Percentiles rank a stretch among this genome's conserved stretches.
These are phyloP conservation scores for Rhinichthys klamathensis DNA, from an alignment of 2,113 vertebrate species.

Conservation along the genomic window DNA sequence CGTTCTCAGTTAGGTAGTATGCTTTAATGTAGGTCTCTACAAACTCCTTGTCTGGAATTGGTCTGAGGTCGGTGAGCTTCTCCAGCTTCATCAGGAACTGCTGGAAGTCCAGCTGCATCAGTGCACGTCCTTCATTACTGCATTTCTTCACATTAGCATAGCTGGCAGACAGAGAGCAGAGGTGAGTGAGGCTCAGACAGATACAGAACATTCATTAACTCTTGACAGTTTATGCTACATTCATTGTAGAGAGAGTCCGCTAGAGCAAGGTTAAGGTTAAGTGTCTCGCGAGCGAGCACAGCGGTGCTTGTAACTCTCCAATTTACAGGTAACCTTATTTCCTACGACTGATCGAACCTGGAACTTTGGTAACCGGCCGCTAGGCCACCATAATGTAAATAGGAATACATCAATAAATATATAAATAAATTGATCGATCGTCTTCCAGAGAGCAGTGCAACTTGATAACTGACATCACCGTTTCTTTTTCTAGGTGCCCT, in stretches of 20 bases:
- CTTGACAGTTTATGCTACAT: constrained; percentile 2
- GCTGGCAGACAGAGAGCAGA: constrained; percentile 68
- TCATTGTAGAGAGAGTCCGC: background rate
- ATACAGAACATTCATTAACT: constrained; percentile 30
- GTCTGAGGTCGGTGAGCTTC: constrained; percentile 95
- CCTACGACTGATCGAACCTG: background rate
- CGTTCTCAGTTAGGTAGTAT: constrained; percentile 97
- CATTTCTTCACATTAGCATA: constrained; percentile 98
- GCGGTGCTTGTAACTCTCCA: background rate
- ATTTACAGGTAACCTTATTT: background rate
- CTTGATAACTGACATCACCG: background rate
- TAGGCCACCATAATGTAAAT: background rate
- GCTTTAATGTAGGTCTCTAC: constrained; percentile 99
- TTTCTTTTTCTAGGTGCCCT: background rate
- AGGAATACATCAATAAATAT: background rate
- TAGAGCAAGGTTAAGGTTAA: background rate
- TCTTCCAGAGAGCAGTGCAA: background rate
- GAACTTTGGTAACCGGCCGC: background rate
- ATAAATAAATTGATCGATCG: background rate
- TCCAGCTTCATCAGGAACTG: constrained; percentile 99
- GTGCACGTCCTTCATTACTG: constrained; percentile 96
- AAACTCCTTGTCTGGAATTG: constrained; percentile 98
- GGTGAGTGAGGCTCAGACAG: constrained; percentile 5
- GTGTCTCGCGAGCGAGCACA: background rate
- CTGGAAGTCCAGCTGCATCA: constrained; percentile 99